A percentile compares a stretch with the other conserved stretches of the same genome.
phyloP scores from a whole-genome alignment of 2,113 vertebrate species.

The Rhizomys pruinosus region DNA sequence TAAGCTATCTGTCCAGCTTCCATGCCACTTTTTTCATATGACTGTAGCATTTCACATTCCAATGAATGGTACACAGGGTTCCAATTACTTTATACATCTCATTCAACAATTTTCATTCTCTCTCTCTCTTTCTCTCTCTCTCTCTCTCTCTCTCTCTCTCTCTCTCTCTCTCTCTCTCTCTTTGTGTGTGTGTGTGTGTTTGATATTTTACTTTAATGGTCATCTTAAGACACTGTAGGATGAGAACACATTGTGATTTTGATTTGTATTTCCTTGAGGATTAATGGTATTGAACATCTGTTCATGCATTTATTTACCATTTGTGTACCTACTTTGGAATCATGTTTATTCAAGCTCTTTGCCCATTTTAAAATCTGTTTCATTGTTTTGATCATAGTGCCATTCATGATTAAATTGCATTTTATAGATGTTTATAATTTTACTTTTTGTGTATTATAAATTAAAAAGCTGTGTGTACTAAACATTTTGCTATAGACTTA shows the following conservation, averaged over 20 bases:
- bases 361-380: neutral
- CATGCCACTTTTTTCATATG: neutral
- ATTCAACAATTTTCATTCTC: neutral
- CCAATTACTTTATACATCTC: neutral
- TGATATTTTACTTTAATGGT: neutral
- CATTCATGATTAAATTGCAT: neutral
- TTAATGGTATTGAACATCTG: neutral
- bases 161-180: no score
- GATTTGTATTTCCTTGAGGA: neutral
- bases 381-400: neutral
- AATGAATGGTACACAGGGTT: neutral
- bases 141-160: no score
- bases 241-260: neutral
- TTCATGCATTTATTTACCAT: neutral
- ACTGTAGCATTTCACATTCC: neutral
- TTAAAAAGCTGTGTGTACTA: neutral
- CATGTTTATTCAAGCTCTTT: neutral
- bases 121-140: no score
- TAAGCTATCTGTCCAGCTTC: neutral
- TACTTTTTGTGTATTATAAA: neutral
- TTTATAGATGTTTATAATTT: neutral
- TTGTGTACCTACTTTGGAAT: neutral
- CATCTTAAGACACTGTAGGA: neutral
- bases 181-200: no score
- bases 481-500: neutral